Evolutionary conservation across 1,140 invertebrate species (phyloP).

Genomic region (Aphelenchoides fujianensis): DNA sequence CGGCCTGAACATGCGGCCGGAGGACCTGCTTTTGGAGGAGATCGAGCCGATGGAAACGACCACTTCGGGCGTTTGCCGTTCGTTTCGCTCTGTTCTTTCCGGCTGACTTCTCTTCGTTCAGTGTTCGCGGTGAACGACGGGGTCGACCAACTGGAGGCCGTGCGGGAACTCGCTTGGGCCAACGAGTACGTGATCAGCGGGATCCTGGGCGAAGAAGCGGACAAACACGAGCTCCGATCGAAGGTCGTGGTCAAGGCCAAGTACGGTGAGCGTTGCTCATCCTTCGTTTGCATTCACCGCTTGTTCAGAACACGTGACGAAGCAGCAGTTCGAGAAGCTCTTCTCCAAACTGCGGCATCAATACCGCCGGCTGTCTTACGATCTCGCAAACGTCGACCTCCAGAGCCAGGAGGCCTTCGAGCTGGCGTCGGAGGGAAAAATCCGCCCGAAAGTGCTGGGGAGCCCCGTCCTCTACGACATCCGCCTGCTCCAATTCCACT

Average conservation of each 20-base stretch:
- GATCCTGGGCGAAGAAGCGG: conserved; percentile 41
- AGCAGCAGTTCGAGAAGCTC: conserved; percentile 30
- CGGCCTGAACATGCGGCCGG: conserved; percentile 39
- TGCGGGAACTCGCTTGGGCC: conserved; percentile 46
- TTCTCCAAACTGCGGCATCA: conserved; percentile 39
- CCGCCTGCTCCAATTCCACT: conserved; percentile 76
- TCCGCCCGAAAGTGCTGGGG: conserved; percentile 72
- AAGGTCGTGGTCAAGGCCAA: conserved; percentile 32
- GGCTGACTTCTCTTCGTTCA: not conserved
- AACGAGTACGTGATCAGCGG: conserved; percentile 52
- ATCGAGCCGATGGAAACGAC: conserved; percentile 44
- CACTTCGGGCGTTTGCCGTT: conserved; percentile 60
- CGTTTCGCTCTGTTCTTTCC: not conserved
- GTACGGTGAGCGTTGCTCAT: conserved; percentile 20
- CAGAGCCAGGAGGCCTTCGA: conserved; percentile 84
- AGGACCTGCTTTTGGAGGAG: conserved; percentile 51
- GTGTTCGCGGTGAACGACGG: conserved; percentile 11
- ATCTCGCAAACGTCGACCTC: conserved; percentile 65
- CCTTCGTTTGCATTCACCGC: conserved; percentile 4
- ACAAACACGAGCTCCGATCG: conserved; percentile 38
- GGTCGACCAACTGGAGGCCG: conserved; percentile 4
- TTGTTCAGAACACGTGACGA: conserved; percentile 50
- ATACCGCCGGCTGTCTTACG: conserved; percentile 17
- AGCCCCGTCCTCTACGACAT: conserved; percentile 79
- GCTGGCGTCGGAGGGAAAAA: conserved; percentile 74